Conservation (phyloP, 2,797 vertebrate species). For the Acrossocheilus wenchowensis region DNA sequence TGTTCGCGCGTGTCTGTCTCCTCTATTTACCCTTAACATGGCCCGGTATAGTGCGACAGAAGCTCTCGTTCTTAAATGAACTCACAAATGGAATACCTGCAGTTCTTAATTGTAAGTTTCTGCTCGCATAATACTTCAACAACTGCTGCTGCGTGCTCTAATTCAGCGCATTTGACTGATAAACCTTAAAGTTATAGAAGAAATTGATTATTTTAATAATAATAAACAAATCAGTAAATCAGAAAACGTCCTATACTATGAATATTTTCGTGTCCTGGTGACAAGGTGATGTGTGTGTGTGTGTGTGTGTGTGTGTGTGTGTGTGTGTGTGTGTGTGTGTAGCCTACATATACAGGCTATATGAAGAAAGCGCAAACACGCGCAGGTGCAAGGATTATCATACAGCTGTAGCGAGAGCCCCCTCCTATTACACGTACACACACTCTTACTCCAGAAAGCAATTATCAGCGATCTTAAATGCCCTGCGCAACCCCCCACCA, state of each 20-base stretch:
- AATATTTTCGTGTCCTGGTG: not conserved
- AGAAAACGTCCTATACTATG: not conserved
- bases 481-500: constrained; percentile 41
- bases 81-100: not conserved
- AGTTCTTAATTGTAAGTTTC: not conserved
- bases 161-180: not conserved
- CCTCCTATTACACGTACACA: constrained; percentile 19
- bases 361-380: constrained; percentile 22
- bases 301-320: too few species aligned
- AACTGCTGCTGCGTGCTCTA: not conserved
- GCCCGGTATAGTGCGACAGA: not conserved
- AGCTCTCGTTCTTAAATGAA: not conserved
- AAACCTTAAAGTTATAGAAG: not conserved
- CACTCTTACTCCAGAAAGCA: constrained; percentile 56
- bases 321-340: not conserved
- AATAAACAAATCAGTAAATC: not conserved
- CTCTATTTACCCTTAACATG: constrained; percentile 32
- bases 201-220: not conserved
- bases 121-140: not conserved
- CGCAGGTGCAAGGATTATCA: constrained; percentile 75
- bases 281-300: not conserved
- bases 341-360: not conserved
- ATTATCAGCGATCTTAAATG: constrained; percentile 64
- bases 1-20: constrained; percentile 39
- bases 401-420: constrained; percentile 75